phyloP scores from a whole-genome alignment of 2,797 vertebrate species.

The Hydrolagus colliei region DNA sequence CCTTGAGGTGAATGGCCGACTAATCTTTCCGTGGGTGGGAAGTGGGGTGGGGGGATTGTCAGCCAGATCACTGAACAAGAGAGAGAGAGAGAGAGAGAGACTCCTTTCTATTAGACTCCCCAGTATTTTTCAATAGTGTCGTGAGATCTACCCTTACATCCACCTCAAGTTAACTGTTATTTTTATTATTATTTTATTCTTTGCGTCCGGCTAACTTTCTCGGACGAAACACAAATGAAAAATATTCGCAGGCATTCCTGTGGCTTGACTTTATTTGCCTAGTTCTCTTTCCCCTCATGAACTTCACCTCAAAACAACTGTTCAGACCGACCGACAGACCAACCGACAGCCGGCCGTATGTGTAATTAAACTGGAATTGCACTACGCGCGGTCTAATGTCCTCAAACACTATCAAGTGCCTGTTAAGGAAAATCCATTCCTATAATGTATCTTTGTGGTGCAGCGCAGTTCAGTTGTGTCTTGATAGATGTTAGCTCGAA shows the following conservation, averaged over 20 bases:
- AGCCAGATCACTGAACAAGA: neutral
- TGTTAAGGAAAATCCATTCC: constrained; percentile 31
- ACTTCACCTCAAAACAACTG: neutral
- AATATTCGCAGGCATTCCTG: neutral
- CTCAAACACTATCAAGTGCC: constrained; percentile 21
- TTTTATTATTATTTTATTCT: too few relatives aligned
- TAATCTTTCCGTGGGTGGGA: too few relatives aligned
- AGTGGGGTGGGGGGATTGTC: neutral
- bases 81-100: neutral
- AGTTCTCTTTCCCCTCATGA: neutral
- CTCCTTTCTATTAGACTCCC: neutral
- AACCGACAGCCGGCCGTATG: neutral
- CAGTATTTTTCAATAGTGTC: too few relatives aligned
- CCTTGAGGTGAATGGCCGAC: too few relatives aligned
- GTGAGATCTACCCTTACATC: too few relatives aligned
- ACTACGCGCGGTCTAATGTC: neutral
- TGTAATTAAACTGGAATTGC: constrained; percentile 29
- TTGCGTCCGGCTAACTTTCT: constrained; percentile 6
- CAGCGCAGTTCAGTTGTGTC: constrained; percentile 24
- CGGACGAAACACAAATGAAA: constrained; percentile 26
- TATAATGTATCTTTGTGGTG: constrained; percentile 27
- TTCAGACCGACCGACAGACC: too few relatives aligned
- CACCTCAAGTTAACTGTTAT: too few relatives aligned
- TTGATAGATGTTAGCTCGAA: constrained; percentile 25
- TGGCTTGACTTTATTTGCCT: neutral